phyloP scores from a whole-genome alignment of 2,797 vertebrate species.

The Amphiprion clarkii region DNA sequence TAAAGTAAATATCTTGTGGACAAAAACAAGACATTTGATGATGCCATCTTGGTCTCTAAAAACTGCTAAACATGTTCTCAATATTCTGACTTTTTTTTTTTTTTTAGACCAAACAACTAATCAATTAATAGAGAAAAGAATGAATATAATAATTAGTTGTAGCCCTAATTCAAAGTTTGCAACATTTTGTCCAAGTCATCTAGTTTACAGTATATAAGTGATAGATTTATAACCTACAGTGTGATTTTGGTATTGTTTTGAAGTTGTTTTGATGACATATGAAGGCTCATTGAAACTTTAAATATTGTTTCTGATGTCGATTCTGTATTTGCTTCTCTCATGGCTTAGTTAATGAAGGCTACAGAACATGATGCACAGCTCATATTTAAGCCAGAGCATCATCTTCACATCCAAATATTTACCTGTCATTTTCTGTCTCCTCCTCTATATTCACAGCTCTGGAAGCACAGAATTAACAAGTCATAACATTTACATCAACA shows the following conservation, averaged over 20 bases:
- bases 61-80: no score
- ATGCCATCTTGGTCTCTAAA: no score
- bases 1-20: no score
- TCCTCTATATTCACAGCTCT: constrained; percentile 79
- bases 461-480: constrained; percentile 81
- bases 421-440: constrained; percentile 76
- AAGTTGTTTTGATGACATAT: no score
- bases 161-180: neutral
- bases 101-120: no score
- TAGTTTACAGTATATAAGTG: neutral
- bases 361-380: constrained; percentile 53
- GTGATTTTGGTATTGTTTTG: neutral
- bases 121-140: no score
- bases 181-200: neutral
- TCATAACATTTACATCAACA: constrained; percentile 57
- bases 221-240: neutral
- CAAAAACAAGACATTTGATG: no score
- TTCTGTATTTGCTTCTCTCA: constrained; percentile 18
- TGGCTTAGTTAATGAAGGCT: constrained; percentile 5
- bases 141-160: no score
- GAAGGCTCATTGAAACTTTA: no score
- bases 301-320: neutral
- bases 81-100: no score
- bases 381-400: constrained; percentile 49
- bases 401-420: constrained; percentile 68